A percentile compares a stretch with the other conserved stretches of the same genome.
These are phyloP conservation scores for Geotria australis DNA, from an alignment of 2,797 vertebrate genomes.

Conservation along the genomic window DNA sequence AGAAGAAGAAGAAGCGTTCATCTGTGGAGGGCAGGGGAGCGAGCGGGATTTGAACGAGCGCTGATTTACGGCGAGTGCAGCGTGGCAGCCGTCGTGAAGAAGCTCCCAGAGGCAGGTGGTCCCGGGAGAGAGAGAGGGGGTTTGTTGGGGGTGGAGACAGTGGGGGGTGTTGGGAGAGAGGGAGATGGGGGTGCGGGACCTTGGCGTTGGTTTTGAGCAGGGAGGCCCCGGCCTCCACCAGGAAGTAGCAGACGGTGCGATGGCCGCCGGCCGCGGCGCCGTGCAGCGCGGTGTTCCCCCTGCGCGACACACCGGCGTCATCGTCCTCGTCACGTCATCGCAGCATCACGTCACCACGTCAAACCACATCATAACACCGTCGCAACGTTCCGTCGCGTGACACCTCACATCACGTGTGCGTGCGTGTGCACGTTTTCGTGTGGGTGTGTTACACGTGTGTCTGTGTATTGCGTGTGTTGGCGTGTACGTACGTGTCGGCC, in stretches of 20 bases:
- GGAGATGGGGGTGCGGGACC: constrained; percentile 11
- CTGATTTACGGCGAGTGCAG: too few species aligned
- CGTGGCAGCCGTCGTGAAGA: too few species aligned
- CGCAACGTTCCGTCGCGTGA: too few species aligned
- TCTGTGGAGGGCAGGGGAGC: too few species aligned
- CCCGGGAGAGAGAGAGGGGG: neutral
- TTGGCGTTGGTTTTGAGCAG: constrained; percentile 53
- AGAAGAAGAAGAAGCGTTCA: too few species aligned
- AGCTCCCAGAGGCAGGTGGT: too few species aligned
- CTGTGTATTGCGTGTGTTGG: neutral
- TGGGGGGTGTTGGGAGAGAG: neutral
- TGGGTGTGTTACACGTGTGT: too few species aligned
- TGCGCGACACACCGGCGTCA: constrained; percentile 10
- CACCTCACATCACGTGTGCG: neutral
- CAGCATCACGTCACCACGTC: too few species aligned
- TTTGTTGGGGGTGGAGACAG: neutral
- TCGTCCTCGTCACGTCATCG: too few species aligned
- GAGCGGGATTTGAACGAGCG: too few species aligned
- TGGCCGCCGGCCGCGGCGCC: constrained; percentile 57
- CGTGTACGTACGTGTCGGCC: constrained; percentile 39
- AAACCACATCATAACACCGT: too few species aligned
- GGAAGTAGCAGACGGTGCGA: constrained; percentile 33
- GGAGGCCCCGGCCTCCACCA: constrained; percentile 61
- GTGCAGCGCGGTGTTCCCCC: constrained; percentile 77
- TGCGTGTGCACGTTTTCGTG: too few species aligned